Conservation (phyloP, 2,113 vertebrate genomes). For the Pygoscelis adeliae region DNA sequence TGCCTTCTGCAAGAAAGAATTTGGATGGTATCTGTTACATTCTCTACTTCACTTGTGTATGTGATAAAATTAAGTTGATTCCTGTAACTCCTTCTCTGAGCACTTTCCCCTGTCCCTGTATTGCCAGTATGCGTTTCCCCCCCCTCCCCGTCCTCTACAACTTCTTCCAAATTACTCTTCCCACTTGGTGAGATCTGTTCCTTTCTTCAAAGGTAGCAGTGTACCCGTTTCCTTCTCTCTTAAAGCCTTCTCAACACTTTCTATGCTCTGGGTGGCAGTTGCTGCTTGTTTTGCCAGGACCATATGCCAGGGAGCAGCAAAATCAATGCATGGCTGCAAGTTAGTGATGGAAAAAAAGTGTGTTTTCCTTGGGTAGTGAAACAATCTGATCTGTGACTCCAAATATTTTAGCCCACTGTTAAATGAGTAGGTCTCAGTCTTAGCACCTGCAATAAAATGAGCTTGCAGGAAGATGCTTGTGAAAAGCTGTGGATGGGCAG, state of each 20-base stretch:
- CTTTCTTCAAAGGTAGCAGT: neutral
- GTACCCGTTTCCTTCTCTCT: neutral
- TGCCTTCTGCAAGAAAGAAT: neutral
- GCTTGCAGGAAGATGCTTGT: neutral
- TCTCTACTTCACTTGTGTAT: neutral
- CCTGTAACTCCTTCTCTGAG: neutral
- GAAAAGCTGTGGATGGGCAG: neutral
- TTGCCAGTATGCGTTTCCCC: neutral
- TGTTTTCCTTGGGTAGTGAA: neutral
- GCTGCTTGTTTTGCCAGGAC: neutral
- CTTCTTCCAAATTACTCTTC: neutral
- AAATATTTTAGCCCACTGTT: neutral
- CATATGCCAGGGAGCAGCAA: neutral
- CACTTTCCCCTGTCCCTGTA: neutral
- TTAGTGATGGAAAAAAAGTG: neutral
- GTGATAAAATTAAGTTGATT: neutral
- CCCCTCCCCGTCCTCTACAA: rapidly evolving
- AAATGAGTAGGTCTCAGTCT: neutral
- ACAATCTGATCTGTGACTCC: neutral
- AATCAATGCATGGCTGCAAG: neutral
- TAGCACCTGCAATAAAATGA: neutral
- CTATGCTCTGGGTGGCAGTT: neutral
- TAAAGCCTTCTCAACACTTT: neutral
- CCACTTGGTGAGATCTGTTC: neutral
- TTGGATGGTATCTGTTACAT: neutral